These are phyloP conservation scores for Centropus bengalensis DNA, from an alignment of 2,113 vertebrate species.

Conservation along the genomic window DNA sequence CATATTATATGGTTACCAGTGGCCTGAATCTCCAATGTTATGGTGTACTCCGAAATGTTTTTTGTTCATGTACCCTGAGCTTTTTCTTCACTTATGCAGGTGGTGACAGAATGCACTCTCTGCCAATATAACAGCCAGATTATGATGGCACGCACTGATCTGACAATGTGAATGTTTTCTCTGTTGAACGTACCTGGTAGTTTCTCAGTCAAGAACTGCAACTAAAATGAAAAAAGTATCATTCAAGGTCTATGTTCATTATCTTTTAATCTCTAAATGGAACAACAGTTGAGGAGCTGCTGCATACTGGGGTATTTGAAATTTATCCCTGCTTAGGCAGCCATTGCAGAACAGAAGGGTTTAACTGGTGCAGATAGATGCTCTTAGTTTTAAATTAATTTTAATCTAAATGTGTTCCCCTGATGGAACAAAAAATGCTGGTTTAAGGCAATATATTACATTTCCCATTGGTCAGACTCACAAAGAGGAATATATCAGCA, in stretches of 20 bases:
- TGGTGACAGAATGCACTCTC: not conserved
- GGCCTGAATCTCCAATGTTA: not conserved
- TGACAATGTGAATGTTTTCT: not conserved
- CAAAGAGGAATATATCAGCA: not conserved
- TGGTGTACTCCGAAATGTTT: not conserved
- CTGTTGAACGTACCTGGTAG: not conserved
- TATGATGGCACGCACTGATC: not conserved
- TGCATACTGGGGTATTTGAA: not conserved
- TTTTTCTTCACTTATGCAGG: not conserved
- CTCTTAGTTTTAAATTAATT: not conserved
- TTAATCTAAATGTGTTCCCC: not conserved
- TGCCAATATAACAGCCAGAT: not conserved
- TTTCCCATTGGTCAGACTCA: not conserved
- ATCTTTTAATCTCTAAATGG: not conserved
- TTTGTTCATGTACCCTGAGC: not conserved
- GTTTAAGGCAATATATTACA: not conserved
- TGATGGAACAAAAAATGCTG: not conserved
- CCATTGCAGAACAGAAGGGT: not conserved
- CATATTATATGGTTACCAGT: not conserved
- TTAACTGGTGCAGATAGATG: not conserved
- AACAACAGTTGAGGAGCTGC: not conserved
- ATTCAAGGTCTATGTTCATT: not conserved
- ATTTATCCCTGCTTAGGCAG: not conserved
- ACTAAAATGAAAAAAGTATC: not conserved
- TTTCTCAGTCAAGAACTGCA: not conserved